Evolutionary conservation across 2,113 vertebrate genomes (phyloP).

Genomic region (Balaenoptera acutorostrata): DNA sequence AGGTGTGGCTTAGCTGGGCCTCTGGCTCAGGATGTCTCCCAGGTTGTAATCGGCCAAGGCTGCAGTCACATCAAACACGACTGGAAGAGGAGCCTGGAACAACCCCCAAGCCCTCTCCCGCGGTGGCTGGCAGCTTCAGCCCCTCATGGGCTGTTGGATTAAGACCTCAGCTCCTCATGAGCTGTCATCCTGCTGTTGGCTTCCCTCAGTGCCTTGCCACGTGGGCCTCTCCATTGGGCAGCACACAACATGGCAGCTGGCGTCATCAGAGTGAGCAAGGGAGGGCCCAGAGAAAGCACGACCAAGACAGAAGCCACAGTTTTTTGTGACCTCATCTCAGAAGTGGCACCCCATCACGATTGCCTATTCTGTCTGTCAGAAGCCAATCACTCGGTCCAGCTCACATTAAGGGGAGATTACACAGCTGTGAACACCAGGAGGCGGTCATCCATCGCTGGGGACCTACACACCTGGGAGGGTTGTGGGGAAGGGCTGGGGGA

Average conservation of each 20-base stretch:
- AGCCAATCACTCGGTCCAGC: not conserved
- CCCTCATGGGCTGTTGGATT: accelerated
- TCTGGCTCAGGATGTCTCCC: not conserved
- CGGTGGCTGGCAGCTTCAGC: accelerated
- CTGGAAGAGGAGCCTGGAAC: not conserved
- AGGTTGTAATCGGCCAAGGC: accelerated
- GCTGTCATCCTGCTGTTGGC: accelerated
- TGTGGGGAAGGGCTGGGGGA: not conserved
- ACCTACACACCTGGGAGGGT: accelerated
- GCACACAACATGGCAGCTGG: accelerated
- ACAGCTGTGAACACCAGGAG: not conserved
- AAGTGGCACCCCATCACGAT: not conserved
- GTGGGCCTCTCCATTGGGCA: accelerated
- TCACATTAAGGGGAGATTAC: accelerated
- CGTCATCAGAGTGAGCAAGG: accelerated
- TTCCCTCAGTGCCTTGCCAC: accelerated
- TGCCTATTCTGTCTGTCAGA: accelerated
- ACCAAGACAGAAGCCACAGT: not conserved
- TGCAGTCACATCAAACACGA: accelerated
- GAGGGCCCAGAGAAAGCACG: not conserved
- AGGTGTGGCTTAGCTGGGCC: not conserved
- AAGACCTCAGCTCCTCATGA: not conserved
- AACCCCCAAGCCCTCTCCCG: accelerated
- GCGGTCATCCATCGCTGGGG: accelerated
- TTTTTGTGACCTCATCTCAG: not conserved